phyloP scores from a whole-genome alignment of 2,888 invertebrate genomes.

The Clitarchus hookeri region DNA sequence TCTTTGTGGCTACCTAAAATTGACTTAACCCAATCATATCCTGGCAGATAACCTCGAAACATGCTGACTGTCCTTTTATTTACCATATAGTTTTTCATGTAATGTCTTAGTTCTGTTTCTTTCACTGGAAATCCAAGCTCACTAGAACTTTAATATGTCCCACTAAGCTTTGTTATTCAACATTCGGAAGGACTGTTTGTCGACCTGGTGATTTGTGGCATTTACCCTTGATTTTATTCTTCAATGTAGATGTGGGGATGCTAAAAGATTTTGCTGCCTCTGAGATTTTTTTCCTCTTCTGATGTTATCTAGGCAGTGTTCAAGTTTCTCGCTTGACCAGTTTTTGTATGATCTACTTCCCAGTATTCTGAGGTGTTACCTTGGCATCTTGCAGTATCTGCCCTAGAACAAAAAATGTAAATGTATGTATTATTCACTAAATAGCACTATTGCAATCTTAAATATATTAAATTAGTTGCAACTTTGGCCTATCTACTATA shows the following conservation, averaged over 20 bases:
- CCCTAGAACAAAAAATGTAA: not conserved
- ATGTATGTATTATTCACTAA: not conserved
- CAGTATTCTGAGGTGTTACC: not conserved
- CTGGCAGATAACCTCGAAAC: not conserved
- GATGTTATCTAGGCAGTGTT: conserved; percentile 20
- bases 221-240: conserved; percentile 10
- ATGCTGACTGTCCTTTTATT: not conserved
- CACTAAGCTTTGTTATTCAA: conserved; percentile 1
- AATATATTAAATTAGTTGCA: not conserved
- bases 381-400: not conserved
- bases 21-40: not conserved
- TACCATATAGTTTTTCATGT: not conserved
- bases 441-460: not conserved
- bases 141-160: not conserved
- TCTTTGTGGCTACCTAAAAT: not conserved
- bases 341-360: not conserved
- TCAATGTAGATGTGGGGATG: not conserved
- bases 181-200: not conserved
- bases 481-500: not conserved
- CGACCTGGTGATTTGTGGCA: not conserved
- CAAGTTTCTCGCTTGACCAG: not conserved
- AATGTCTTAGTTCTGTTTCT: not conserved
- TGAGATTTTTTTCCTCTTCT: not conserved
- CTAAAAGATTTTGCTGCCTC: not conserved
- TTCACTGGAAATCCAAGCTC: conserved; percentile 11